A percentile compares a stretch with the other conserved stretches of the same genome.
Conservation (phyloP, 2,113 vertebrate genomes). For the Lagopus leucura region DNA sequence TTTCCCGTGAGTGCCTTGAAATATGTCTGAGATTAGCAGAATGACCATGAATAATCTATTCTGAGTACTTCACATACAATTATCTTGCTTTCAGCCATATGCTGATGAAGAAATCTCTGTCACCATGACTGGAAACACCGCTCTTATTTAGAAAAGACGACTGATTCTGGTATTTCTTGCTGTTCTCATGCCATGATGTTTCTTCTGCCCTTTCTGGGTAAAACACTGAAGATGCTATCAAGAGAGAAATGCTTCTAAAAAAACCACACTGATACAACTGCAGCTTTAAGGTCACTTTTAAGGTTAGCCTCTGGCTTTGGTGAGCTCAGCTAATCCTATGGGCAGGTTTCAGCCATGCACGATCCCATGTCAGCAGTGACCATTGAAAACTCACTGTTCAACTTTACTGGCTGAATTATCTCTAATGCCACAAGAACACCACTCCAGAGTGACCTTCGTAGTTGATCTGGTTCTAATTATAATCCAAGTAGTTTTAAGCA, state of each 20-base stretch:
- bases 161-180: not conserved
- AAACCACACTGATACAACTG: not conserved
- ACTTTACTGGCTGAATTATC: slow-evolving; percentile 24
- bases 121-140: not conserved
- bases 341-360: not conserved
- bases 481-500: slow-evolving; percentile 67
- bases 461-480: slow-evolving; percentile 71
- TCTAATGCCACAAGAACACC: slow-evolving; percentile 30
- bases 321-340: not conserved
- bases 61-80: not conserved
- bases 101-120: not conserved
- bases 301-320: not conserved
- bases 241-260: not conserved
- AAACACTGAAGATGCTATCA: not conserved
- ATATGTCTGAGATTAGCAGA: not conserved
- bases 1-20: not conserved
- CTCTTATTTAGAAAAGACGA: not conserved
- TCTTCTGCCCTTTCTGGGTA: not conserved
- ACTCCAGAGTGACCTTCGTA: slow-evolving; percentile 29
- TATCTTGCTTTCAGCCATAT: not conserved
- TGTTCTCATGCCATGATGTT: rapidly evolving
- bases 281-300: not conserved
- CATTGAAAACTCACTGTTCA: not conserved
- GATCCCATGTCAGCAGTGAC: not conserved
- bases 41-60: not conserved